phyloP scores from a whole-genome alignment of 2,888 invertebrate genomes.

The Trilocha varians region DNA sequence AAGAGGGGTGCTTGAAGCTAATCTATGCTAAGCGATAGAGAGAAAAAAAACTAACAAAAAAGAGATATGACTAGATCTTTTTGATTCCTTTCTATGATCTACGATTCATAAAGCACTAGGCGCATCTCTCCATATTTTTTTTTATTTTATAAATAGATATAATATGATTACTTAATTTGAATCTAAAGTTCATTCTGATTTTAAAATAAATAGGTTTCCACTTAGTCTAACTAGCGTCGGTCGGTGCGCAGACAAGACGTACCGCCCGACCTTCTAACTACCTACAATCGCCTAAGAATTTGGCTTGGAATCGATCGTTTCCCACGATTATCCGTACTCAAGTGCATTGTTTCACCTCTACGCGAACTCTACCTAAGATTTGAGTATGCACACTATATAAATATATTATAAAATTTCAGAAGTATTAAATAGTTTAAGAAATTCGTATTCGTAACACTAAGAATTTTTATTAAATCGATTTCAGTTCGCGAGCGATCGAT shows the following conservation, averaged over 20 bases:
- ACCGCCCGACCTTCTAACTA: constrained; percentile 39
- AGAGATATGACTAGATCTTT: constrained; percentile 71
- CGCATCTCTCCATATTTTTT: constrained; percentile 66
- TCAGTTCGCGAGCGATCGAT: constrained; percentile 18
- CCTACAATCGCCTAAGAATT: constrained; percentile 31
- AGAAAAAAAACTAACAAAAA: constrained; percentile 61
- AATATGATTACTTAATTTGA: constrained; percentile 66
- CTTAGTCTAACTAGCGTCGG: constrained; percentile 58
- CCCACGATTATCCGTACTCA: constrained; percentile 30
- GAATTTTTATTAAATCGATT: constrained; percentile 28
- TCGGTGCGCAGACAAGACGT: constrained; percentile 29
- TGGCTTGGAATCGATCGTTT: constrained; percentile 28
- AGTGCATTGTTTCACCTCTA: constrained; percentile 37
- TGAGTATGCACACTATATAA: constrained; percentile 51
- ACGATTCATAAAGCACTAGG: constrained; percentile 71
- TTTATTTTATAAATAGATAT: constrained; percentile 70
- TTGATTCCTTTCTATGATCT: constrained; percentile 65
- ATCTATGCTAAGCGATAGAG: constrained; percentile 71
- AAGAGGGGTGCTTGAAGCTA: constrained; percentile 63
- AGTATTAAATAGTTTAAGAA: constrained; percentile 52
- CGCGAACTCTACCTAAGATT: constrained; percentile 46
- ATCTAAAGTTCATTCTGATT: constrained; percentile 63
- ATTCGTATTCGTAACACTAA: constrained; percentile 62
- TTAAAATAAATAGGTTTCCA: constrained; percentile 67
- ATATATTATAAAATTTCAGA: constrained; percentile 58